These are phyloP conservation scores for Crotalus helleri DNA, from an alignment of 2,113 vertebrate species.

Conservation along the genomic window DNA sequence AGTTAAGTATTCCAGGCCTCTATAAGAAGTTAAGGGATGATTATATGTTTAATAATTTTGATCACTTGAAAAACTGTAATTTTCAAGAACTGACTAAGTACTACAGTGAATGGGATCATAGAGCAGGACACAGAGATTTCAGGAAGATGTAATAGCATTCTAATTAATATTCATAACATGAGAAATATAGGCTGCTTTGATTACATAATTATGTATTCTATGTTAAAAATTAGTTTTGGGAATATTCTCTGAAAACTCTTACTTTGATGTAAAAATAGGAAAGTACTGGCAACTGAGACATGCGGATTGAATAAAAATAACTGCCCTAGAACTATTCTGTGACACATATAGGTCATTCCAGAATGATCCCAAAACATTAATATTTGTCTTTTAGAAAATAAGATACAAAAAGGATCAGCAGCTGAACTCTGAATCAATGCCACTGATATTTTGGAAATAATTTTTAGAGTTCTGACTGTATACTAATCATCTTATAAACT, in stretches of 20 bases:
- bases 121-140: not conserved
- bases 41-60: not conserved
- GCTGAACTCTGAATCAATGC: not conserved
- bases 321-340: not conserved
- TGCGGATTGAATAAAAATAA: not conserved
- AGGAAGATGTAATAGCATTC: not conserved
- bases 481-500: not conserved
- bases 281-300: not conserved
- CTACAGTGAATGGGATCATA: not conserved
- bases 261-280: not conserved
- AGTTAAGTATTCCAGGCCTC: not conserved
- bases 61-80: not conserved
- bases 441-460: not conserved
- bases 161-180: not conserved
- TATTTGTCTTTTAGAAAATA: not conserved
- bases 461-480: not conserved
- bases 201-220: not conserved
- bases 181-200: not conserved
- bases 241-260: not conserved
- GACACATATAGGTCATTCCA: not conserved
- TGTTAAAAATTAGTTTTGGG: not conserved
- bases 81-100: not conserved
- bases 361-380: not conserved
- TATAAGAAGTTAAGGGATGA: not conserved
- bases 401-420: not conserved